Evolutionary conservation across 92 coral and sea anemone genomes (phyloP).

Genomic region (Scolanthus callimorphus): DNA sequence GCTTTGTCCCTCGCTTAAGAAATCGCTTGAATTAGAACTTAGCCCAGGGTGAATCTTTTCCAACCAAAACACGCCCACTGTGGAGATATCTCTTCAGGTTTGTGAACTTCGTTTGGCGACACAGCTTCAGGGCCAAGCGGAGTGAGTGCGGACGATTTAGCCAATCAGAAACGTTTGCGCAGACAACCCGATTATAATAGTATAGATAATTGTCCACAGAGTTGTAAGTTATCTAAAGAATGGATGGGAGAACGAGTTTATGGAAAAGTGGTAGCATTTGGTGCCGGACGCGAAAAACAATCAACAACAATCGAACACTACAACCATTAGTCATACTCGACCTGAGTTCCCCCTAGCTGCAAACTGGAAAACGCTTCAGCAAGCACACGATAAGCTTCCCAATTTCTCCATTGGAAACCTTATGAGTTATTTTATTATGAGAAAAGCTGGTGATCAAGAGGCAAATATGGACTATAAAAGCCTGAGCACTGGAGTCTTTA

Average conservation of each 20-base stretch:
- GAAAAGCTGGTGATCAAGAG: conserved; percentile 46
- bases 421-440: conserved; percentile 42
- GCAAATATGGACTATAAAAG: conserved; percentile 53
- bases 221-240: conserved; percentile 34
- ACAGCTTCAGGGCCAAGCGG: too few species aligned
- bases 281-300: not conserved
- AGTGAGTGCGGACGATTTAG: too few species aligned
- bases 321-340: conserved; percentile 20
- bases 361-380: conserved; percentile 35
- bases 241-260: conserved; percentile 44
- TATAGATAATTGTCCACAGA: too few species aligned
- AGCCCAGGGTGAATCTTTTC: too few species aligned
- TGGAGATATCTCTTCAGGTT: too few species aligned
- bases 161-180: too few species aligned
- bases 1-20: too few species aligned
- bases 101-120: too few species aligned
- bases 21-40: too few species aligned
- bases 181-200: too few species aligned
- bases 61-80: too few species aligned
- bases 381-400: conserved; percentile 31
- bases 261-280: conserved; percentile 24
- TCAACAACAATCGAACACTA: not conserved
- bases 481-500: conserved; percentile 45
- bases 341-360: conserved; percentile 36
- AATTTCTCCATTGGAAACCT: conserved; percentile 46